Conservation (phyloP, 2,888 invertebrate genomes). For the Ochropleura plecta region DNA sequence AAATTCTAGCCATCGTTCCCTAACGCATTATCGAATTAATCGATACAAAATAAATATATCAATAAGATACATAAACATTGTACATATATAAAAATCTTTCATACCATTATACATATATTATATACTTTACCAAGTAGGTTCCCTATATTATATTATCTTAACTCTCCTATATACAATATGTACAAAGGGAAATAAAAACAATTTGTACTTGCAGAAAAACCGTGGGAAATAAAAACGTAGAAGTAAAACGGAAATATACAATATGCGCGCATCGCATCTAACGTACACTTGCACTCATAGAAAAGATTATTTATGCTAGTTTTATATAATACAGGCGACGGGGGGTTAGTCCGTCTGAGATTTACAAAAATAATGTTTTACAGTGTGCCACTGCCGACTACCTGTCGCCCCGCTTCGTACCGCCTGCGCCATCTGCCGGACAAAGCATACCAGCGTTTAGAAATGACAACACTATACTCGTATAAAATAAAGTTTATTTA, state of each 20-base stretch:
- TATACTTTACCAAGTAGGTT: slow-evolving; percentile 79
- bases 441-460: slow-evolving; percentile 67
- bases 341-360: slow-evolving; percentile 77
- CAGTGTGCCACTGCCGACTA: slow-evolving; percentile 71
- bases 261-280: slow-evolving; percentile 64
- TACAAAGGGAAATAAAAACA: slow-evolving; percentile 90
- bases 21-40: slow-evolving; percentile 81
- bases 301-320: slow-evolving; percentile 74
- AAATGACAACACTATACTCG: slow-evolving; percentile 58
- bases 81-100: slow-evolving; percentile 86
- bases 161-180: slow-evolving; percentile 89
- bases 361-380: slow-evolving; percentile 83
- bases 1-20: slow-evolving; percentile 83
- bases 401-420: slow-evolving; percentile 81
- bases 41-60: slow-evolving; percentile 87
- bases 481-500: slow-evolving; percentile 58
- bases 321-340: slow-evolving; percentile 79
- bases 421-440: slow-evolving; percentile 77
- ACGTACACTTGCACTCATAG: slow-evolving; percentile 75
- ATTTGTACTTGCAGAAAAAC: slow-evolving; percentile 91
- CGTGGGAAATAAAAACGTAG: slow-evolving; percentile 83
- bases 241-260: slow-evolving; percentile 86
- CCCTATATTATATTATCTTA: slow-evolving; percentile 81
- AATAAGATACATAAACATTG: slow-evolving; percentile 87
- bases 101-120: slow-evolving; percentile 84